These are phyloP conservation scores for Teleogryllus occipitalis DNA, from an alignment of 1,140 invertebrate genomes.

Conservation along the genomic window DNA sequence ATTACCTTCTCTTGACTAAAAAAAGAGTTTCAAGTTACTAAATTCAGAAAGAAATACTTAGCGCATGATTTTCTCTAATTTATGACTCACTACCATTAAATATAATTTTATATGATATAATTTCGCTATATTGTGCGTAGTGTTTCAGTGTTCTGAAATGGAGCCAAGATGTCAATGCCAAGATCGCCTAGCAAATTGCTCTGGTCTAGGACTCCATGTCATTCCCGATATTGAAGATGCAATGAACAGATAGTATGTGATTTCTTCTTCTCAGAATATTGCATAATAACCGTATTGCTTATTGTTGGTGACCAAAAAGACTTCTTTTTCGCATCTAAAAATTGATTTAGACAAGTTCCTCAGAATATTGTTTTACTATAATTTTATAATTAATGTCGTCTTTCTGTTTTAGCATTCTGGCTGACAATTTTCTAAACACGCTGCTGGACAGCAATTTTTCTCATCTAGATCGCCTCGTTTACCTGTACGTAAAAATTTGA, in stretches of 20 bases:
- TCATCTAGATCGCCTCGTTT: slow-evolving; percentile 29
- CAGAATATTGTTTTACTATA: not conserved
- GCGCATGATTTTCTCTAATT: no score
- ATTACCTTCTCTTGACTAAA: no score
- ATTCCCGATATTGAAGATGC: slow-evolving; percentile 32
- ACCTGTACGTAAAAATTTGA: slow-evolving; percentile 30
- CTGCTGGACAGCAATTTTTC: slow-evolving; percentile 30
- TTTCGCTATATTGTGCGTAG: slow-evolving; percentile 21
- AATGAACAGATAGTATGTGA: slow-evolving; percentile 30
- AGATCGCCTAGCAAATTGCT: slow-evolving; percentile 35
- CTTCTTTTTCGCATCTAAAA: not conserved
- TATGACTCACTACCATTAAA: no score
- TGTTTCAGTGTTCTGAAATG: slow-evolving; percentile 31
- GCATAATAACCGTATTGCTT: not conserved
- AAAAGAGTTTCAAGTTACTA: no score
- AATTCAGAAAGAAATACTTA: no score
- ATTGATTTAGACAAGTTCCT: not conserved
- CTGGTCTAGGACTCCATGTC: slow-evolving; percentile 27
- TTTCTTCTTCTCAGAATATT: not conserved
- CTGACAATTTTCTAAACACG: slow-evolving; percentile 30
- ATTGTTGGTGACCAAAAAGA: not conserved
- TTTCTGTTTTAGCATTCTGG: slow-evolving; percentile 30
- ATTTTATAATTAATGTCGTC: not conserved
- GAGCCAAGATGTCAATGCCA: slow-evolving; percentile 32
- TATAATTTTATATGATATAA: not conserved